A percentile compares a stretch with the other conserved stretches of the same genome.
These are phyloP conservation scores for Stomorhina lunata DNA, from an alignment of 2,888 invertebrate genomes.

Conservation along the genomic window DNA sequence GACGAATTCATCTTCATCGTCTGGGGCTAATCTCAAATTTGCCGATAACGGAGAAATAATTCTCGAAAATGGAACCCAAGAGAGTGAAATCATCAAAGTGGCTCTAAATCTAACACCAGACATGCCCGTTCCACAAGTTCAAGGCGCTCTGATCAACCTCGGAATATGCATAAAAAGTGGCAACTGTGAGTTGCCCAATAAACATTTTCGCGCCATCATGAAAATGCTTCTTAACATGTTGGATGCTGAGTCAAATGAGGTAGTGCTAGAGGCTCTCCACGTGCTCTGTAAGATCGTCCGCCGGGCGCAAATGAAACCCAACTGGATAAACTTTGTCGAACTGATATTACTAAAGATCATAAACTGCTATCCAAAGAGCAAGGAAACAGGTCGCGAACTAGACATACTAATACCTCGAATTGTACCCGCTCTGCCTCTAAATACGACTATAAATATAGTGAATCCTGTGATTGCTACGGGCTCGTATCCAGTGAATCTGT, in stretches of 20 bases:
- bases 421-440: constrained; percentile 90
- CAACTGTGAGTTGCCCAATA: constrained; percentile 81
- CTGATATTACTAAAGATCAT: constrained; percentile 93
- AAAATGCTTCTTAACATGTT: constrained; percentile 89
- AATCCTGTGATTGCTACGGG: constrained; percentile 93
- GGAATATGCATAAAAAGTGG: constrained; percentile 81
- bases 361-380: constrained; percentile 89
- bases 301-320: constrained; percentile 86
- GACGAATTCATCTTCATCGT: constrained; percentile 42
- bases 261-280: constrained; percentile 88
- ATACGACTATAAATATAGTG: constrained; percentile 85
- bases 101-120: constrained; percentile 77
- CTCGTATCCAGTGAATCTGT: constrained; percentile 92
- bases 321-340: constrained; percentile 94
- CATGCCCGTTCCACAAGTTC: constrained; percentile 74
- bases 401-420: constrained; percentile 89
- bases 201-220: constrained; percentile 84
- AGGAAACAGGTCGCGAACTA: constrained; percentile 90
- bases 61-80: constrained; percentile 81
- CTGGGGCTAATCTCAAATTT: constrained; percentile 79
- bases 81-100: constrained; percentile 80
- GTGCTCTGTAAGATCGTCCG: constrained; percentile 92
- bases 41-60: constrained; percentile 83
- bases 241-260: constrained; percentile 81
- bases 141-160: constrained; percentile 80